Base-by-base conservation (phyloP, 2,113 vertebrate species). In the Rhinichthys klamathensis region DNA sequence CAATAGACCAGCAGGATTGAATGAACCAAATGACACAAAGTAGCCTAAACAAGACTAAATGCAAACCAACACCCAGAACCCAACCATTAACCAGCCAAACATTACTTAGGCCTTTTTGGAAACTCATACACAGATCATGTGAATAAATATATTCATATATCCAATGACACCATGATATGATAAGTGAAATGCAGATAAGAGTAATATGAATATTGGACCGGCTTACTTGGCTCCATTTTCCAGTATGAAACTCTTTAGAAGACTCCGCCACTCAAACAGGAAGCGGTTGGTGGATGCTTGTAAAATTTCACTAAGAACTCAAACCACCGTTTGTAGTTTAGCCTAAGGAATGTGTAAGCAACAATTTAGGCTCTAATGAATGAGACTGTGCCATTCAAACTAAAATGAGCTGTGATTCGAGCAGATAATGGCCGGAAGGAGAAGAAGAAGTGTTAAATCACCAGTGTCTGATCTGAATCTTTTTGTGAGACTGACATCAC, bases 401-500 rank as follows among this genome's bases (percentile, higher is more conserved):
- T 15, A 76, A 44, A 74, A 38, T 74, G 38, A 84, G 27, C 44
- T 32, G n/a, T 78, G 54, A 81, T 51, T 23, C 23, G 46, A 86
- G 74, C 78, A 76, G 69, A 69, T 41, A 30, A 9, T 18, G 2
- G 23, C 16, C 58, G 30, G 60, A 56, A 44, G 27, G 23, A 6
- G 23, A 9, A 89, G 82, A 89, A 89, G 86, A 93, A 92, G 85
- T 86, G 67, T 81, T 30, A 72, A n/a, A 63, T 41, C 84, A 84
- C 85, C 82, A 30, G 21, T 32, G 84, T 91, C 91, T 87, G 86
- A 91, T 90, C 85, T 85, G 90, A 87, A 85, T 86, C 88, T 85
- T 87, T 63, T 21, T 78, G 49, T 46, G 49, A 83, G 65, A 76
- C 87, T 92, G 92, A 93, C 91, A 92, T 89, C 83, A 90, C 32